These are phyloP conservation scores for Ceryle rudis DNA, from an alignment of 2,797 vertebrate species.

Conservation along the genomic window DNA sequence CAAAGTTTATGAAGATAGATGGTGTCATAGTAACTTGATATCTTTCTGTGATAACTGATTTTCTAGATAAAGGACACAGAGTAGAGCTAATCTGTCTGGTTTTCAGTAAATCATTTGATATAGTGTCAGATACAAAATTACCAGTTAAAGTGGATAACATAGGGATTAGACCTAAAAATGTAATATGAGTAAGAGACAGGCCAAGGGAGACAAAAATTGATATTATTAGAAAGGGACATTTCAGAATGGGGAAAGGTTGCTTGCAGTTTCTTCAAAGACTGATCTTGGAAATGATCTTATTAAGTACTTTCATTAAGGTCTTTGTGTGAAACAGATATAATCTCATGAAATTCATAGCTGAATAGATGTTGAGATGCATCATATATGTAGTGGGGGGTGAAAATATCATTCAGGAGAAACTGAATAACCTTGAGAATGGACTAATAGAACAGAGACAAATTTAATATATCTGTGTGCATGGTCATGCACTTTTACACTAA, in stretches of 20 bases:
- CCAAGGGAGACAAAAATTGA: not conserved
- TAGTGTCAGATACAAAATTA: not conserved
- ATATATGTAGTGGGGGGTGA: accelerated
- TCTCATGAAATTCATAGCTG: not conserved
- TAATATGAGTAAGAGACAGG: not conserved
- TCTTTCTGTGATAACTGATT: not conserved
- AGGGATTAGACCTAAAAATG: not conserved
- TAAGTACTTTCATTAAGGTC: not conserved
- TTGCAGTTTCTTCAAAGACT: not conserved
- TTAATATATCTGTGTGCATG: not conserved
- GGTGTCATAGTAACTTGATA: not conserved
- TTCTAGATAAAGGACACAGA: not conserved
- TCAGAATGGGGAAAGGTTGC: not conserved
- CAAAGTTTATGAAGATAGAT: not conserved
- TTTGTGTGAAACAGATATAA: not conserved
- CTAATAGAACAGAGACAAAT: not conserved
- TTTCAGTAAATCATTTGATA: not conserved
- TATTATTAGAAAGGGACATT: not conserved
- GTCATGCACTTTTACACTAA: not conserved
- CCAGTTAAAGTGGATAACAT: not conserved
- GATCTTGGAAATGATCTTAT: not conserved
- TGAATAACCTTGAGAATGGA: not conserved
- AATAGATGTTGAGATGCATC: not conserved
- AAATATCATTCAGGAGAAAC: not conserved
- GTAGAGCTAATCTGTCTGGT: not conserved